Evolutionary conservation across 2,888 invertebrate genomes (phyloP).

Genomic region (Endomychus coccineus): DNA sequence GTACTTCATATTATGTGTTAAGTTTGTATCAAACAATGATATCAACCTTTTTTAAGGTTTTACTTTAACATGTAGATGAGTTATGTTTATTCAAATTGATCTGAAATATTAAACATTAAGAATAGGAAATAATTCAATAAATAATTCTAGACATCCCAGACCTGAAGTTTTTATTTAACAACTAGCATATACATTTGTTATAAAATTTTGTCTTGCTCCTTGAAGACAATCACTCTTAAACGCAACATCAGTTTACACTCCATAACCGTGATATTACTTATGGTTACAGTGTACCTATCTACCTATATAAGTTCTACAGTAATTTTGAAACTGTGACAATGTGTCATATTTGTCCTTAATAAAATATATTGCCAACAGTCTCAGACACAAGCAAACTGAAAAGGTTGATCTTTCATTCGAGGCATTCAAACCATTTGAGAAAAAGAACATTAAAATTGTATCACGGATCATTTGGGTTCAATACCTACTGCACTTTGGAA

Average conservation of each 20-base stretch:
- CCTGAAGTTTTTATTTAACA: slow-evolving; percentile 44
- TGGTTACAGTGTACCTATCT: slow-evolving; percentile 23
- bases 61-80: too few relatives aligned
- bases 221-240: slow-evolving; percentile 25
- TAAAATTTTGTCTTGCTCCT: slow-evolving; percentile 31
- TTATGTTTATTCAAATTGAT: too few relatives aligned
- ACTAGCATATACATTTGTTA: slow-evolving; percentile 44
- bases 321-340: slow-evolving; percentile 17
- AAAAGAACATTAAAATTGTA: slow-evolving; percentile 17
- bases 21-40: too few relatives aligned
- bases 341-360: slow-evolving; percentile 7
- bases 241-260: slow-evolving; percentile 20
- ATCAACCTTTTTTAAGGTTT: too few relatives aligned
- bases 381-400: slow-evolving; percentile 10
- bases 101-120: too few relatives aligned
- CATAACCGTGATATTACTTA: slow-evolving; percentile 26
- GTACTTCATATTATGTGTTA: too few relatives aligned
- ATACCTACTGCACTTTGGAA: slow-evolving; percentile 19
- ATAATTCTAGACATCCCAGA: too few relatives aligned
- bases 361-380: slow-evolving; percentile 7
- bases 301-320: slow-evolving; percentile 23
- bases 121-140: too few relatives aligned
- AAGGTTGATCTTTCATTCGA: slow-evolving; percentile 7
- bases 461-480: slow-evolving; percentile 20
- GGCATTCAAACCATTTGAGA: slow-evolving; percentile 9